These are phyloP conservation scores for Acropternis orthonyx DNA, from an alignment of 2,797 vertebrate species.

Conservation along the genomic window DNA sequence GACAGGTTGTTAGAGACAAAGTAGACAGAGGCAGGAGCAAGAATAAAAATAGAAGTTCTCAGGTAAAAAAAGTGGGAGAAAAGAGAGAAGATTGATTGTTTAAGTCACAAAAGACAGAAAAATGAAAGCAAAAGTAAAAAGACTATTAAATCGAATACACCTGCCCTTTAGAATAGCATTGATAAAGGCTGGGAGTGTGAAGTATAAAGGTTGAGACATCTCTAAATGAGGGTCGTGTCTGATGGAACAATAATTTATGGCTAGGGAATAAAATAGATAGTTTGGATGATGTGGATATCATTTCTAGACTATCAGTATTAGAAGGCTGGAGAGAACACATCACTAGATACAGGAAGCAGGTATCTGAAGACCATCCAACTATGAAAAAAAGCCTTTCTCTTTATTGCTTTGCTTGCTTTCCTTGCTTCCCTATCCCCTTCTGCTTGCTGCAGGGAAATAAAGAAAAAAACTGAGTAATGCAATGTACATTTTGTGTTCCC, in stretches of 20 bases:
- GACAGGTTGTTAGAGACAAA: slow-evolving; percentile 8
- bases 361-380: not conserved
- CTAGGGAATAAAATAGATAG: not conserved
- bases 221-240: not conserved
- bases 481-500: not conserved
- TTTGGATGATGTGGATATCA: not conserved
- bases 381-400: not conserved
- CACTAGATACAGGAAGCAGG: not conserved
- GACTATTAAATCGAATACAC: not conserved
- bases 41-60: slow-evolving; percentile 19
- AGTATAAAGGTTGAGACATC: not conserved
- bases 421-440: not conserved
- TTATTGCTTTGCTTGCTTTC: not conserved
- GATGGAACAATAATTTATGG: slow-evolving; percentile 7
- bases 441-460: not conserved
- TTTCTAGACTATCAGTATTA: not conserved
- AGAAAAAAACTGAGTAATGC: not conserved
- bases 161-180: slow-evolving; percentile 18
- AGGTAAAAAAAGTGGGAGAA: slow-evolving; percentile 5
- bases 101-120: slow-evolving; percentile 30
- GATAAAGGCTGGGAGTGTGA: not conserved
- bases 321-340: not conserved
- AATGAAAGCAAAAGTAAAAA: slow-evolving; percentile 34
- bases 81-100: slow-evolving; percentile 39
- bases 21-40: not conserved